A percentile compares a stretch with the other conserved stretches of the same genome.
These are phyloP conservation scores for Cryptotis parvus DNA, from an alignment of 2,113 vertebrate species.

Conservation along the genomic window DNA sequence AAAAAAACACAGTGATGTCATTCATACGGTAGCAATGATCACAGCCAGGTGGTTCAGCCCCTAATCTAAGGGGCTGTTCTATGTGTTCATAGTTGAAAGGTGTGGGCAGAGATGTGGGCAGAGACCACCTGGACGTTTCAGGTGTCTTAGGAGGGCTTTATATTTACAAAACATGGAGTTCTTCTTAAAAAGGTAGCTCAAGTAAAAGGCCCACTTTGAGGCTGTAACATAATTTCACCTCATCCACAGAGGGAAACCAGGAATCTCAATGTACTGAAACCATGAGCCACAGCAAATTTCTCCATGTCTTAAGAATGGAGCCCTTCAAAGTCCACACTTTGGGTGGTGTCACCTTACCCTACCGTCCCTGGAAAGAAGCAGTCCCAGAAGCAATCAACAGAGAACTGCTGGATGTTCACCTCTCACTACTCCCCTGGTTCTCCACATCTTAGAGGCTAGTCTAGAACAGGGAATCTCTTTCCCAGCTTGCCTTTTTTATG, in stretches of 20 bases:
- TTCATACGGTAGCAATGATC: not conserved
- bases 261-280: not conserved
- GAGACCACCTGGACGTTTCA: not conserved
- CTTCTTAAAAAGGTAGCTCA: not conserved
- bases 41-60: not conserved
- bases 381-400: no score
- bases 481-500: not conserved
- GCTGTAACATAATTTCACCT: not conserved
- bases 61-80: not conserved
- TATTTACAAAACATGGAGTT: not conserved
- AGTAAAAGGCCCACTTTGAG: not conserved
- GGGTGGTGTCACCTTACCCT: not conserved
- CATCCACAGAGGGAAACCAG: not conserved
- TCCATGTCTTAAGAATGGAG: not conserved
- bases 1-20: slow-evolving; percentile 27
- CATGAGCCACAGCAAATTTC: not conserved
- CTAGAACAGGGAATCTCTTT: not conserved
- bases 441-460: not conserved
- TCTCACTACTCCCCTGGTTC: not conserved
- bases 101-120: not conserved
- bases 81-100: not conserved
- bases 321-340: no score
- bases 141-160: not conserved
- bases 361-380: no score
- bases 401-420: not conserved